Conservation (phyloP, 2,113 vertebrate genomes). For the Lepus americanus region DNA sequence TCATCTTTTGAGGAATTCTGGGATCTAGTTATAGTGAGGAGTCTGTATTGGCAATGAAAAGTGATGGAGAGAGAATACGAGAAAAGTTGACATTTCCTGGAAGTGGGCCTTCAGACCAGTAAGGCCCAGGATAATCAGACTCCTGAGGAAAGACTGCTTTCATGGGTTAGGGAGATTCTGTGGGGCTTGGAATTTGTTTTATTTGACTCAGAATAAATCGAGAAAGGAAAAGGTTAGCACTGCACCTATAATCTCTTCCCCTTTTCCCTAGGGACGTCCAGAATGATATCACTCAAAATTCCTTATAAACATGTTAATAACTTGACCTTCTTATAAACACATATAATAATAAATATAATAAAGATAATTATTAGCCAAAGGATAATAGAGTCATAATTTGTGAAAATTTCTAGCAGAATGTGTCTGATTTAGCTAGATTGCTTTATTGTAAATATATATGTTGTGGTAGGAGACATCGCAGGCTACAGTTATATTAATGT, state of each 20-base stretch:
- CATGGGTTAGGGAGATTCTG: not conserved
- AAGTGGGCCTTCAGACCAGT: not conserved
- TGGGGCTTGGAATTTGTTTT: conserved; percentile 24
- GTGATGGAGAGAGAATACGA: not conserved
- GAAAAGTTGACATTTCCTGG: not conserved
- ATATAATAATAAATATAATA: too few species aligned
- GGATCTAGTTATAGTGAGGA: not conserved
- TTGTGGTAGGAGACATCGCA: not conserved
- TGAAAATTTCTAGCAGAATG: conserved; percentile 12
- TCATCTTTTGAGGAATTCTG: not conserved
- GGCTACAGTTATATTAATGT: not conserved
- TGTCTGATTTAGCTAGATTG: not conserved
- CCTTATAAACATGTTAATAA: not conserved
- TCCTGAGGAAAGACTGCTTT: not conserved
- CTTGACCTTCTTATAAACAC: not conserved
- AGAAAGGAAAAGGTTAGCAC: not conserved
- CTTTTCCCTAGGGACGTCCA: not conserved
- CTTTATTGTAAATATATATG: conserved; percentile 2
- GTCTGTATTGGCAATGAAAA: not conserved
- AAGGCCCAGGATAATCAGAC: not conserved
- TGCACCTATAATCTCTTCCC: not conserved
- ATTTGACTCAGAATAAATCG: conserved; percentile 5
- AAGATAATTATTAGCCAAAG: conserved; percentile 33
- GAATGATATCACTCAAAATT: not conserved
- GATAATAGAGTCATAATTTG: not conserved